Evolutionary conservation across 2,888 invertebrate genomes (phyloP).

Genomic region (Dryadula phaetusa): DNA sequence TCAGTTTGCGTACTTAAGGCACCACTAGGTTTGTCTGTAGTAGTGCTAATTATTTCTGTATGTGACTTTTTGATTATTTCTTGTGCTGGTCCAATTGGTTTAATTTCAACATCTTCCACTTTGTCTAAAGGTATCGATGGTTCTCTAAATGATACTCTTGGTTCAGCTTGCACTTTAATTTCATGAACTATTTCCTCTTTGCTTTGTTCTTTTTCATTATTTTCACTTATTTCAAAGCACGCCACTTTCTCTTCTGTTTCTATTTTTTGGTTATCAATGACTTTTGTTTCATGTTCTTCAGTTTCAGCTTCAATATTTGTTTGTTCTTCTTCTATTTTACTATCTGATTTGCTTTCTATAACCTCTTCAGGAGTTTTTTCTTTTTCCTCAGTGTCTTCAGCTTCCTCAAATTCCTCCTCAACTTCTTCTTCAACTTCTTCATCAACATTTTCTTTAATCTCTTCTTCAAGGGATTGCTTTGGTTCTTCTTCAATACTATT

Average conservation of each 20-base stretch:
- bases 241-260: slow-evolving; percentile 21
- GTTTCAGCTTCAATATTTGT: slow-evolving; percentile 40
- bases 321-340: slow-evolving; percentile 43
- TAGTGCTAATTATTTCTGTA: slow-evolving; percentile 72
- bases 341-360: neutral
- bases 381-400: slow-evolving; percentile 46
- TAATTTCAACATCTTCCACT: slow-evolving; percentile 78
- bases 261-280: neutral
- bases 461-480: slow-evolving; percentile 46
- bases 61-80: slow-evolving; percentile 70
- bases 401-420: slow-evolving; percentile 52
- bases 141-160: slow-evolving; percentile 65
- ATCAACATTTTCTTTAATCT: slow-evolving; percentile 47
- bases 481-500: slow-evolving; percentile 47
- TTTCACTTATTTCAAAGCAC: slow-evolving; percentile 40
- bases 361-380: slow-evolving; percentile 43
- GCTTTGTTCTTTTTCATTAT: slow-evolving; percentile 43
- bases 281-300: slow-evolving; percentile 32
- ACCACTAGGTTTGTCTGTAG: slow-evolving; percentile 61
- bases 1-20: slow-evolving; percentile 72
- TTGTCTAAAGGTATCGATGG: slow-evolving; percentile 76
- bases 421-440: slow-evolving; percentile 41
- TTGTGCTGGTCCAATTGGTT: slow-evolving; percentile 70
- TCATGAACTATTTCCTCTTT: slow-evolving; percentile 42
- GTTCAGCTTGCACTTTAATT: slow-evolving; percentile 49